Base-by-base conservation (phyloP, 92 coral and sea anemone genomes). In the Blastomussa wellsi region DNA sequence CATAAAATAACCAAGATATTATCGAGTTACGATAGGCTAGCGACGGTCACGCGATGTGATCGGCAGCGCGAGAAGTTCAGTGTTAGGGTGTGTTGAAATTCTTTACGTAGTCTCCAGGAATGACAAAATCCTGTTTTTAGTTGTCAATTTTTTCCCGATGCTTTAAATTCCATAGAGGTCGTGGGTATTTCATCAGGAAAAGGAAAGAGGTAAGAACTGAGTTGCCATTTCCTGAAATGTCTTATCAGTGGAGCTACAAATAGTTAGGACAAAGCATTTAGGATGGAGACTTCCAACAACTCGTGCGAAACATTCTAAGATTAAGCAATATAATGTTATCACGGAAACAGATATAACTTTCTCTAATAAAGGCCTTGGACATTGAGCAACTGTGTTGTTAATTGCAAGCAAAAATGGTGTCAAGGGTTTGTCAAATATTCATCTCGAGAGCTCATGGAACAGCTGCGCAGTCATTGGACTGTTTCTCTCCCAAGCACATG, bases 41-140 rank as follows among this genome's bases (percentile, higher is more conserved):
- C 75, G 75, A 70, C 75, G 28, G 28, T 71, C 86, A 72, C 86
- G 77, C 86, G 75, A 71, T 55, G 48, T 38, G 47, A 29, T 37
- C 47, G 44, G 37, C 17, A 13, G 76, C 31, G 57, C 49, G 60
- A 71, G 51, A 28, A 17, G 22, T 33, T 17, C n/a, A 39, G 24
- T n/a, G 31, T 24, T 33, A 26, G n/a, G 57, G 73, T 20, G 69
- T 32, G 70, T 48, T 32, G 59, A 70, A 37, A 71, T 82, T 82
- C 14, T 53, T 72, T 20, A 9, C 41, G 35, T 13, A 8, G 19
- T 33, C 39, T 19, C 0, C 19, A 41, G 14, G 76, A 5, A 22
- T 71, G n/a, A n/a, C 16, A 12, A n/a, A 82, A 51, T 71, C 15
- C 62, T 55, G 37, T 53, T 36, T 52, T 7, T 17, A 38, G 44